Conservation (phyloP, 1,140 invertebrate genomes). For the Heliothis virescens region DNA sequence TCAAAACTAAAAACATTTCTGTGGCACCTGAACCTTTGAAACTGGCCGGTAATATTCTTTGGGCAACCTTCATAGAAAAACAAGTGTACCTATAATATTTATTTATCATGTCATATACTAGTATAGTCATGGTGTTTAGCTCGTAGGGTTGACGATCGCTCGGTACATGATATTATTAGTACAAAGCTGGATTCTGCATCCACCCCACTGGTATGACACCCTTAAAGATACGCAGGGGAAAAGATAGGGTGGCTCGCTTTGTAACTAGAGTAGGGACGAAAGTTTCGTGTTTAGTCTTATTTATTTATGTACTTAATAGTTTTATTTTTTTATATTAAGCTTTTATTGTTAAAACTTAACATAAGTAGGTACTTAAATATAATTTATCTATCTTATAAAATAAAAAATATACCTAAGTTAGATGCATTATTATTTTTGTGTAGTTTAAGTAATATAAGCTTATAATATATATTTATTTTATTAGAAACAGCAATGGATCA, state of each 20-base stretch:
- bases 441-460: too few relatives aligned
- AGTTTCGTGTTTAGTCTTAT: not conserved
- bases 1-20: too few relatives aligned
- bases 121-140: not conserved
- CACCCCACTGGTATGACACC: not conserved
- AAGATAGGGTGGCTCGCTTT: not conserved
- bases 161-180: slow-evolving; percentile 30
- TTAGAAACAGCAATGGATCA: too few relatives aligned
- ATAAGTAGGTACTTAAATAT: too few relatives aligned
- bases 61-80: too few relatives aligned
- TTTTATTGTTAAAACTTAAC: not conserved
- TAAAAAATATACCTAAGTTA: too few relatives aligned
- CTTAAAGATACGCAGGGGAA: slow-evolving; percentile 18
- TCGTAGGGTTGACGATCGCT: slow-evolving; percentile 17
- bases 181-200: slow-evolving; percentile 8
- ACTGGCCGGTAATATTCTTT: too few relatives aligned
- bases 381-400: too few relatives aligned
- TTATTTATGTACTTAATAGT: not conserved
- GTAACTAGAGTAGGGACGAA: not conserved
- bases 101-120: not conserved
- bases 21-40: too few relatives aligned
- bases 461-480: too few relatives aligned
- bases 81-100: not conserved
- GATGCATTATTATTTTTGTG: too few relatives aligned
- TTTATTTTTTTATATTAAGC: too few relatives aligned